phyloP scores from a whole-genome alignment of 2,797 vertebrate species.

The Chrysocyon brachyurus region DNA sequence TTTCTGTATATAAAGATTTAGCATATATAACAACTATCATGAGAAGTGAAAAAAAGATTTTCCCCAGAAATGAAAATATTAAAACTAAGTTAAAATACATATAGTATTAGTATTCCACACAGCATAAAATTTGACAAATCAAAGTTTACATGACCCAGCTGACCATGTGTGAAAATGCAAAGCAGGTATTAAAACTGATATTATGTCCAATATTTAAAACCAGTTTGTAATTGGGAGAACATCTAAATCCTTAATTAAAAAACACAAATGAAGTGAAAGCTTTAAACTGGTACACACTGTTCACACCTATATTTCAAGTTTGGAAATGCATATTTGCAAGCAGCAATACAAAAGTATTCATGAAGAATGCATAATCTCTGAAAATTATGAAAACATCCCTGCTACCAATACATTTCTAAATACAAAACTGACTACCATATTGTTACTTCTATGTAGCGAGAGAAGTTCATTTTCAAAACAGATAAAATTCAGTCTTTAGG shows the following conservation, averaged over 20 bases:
- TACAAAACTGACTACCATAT: slow-evolving; percentile 99
- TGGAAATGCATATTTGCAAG: slow-evolving; percentile 98
- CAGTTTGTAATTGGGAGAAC: slow-evolving; percentile 78
- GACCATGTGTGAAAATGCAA: slow-evolving; percentile 85
- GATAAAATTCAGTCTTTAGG: slow-evolving; percentile 98
- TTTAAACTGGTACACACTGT: slow-evolving; percentile 94
- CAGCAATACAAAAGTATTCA: slow-evolving; percentile 98
- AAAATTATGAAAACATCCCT: slow-evolving; percentile 99
- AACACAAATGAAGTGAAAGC: slow-evolving; percentile 92
- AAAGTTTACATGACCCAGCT: slow-evolving; percentile 80
- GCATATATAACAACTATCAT: slow-evolving; percentile 84
- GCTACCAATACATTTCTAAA: slow-evolving; percentile 99
- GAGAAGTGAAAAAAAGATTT: slow-evolving; percentile 84
- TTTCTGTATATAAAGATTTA: slow-evolving; percentile 85
- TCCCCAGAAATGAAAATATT: slow-evolving; percentile 86
- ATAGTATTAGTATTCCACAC: slow-evolving; percentile 84
- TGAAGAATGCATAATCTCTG: slow-evolving; percentile 98
- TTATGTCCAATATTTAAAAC: slow-evolving; percentile 86
- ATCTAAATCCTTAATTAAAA: slow-evolving; percentile 88
- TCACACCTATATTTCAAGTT: slow-evolving; percentile 96
- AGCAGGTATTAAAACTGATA: slow-evolving; percentile 83
- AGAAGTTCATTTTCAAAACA: slow-evolving; percentile 99
- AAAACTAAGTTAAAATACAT: slow-evolving; percentile 84
- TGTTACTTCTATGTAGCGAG: slow-evolving; percentile 99
- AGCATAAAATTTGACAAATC: slow-evolving; percentile 85